These are phyloP conservation scores for Sphyrna mokarran DNA, from an alignment of 2,113 vertebrate genomes.

Conservation along the genomic window DNA sequence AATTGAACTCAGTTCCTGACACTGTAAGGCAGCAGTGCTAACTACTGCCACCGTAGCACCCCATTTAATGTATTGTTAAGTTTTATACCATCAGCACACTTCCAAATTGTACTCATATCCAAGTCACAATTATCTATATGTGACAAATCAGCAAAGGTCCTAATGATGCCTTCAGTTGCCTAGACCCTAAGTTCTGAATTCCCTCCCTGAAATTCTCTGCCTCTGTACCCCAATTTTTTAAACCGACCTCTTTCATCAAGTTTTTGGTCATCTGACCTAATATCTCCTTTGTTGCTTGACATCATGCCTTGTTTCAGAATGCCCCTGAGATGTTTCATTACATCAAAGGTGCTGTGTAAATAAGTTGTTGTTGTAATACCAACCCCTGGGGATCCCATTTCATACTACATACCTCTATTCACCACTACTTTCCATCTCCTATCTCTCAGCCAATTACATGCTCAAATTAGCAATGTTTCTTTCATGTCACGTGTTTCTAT, in stretches of 20 bases:
- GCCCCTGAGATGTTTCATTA: not conserved
- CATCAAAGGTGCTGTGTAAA: not conserved
- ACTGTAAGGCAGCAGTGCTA: too few relatives aligned
- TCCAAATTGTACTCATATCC: not conserved
- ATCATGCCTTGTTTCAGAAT: not conserved
- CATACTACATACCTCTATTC: not conserved
- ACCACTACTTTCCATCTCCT: not conserved
- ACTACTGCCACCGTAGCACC: too few relatives aligned
- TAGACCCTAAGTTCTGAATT: not conserved
- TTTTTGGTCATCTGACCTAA: not conserved
- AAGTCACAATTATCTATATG: not conserved
- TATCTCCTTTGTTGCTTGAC: not conserved
- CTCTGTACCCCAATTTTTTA: not conserved
- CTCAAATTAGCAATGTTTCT: not conserved
- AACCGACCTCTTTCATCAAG: not conserved
- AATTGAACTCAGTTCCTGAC: too few relatives aligned
- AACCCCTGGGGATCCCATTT: not conserved
- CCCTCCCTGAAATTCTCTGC: not conserved
- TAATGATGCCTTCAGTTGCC: too few relatives aligned
- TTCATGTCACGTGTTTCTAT: not conserved
- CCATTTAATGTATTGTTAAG: not conserved
- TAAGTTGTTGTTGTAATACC: not conserved
- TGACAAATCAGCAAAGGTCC: too few relatives aligned
- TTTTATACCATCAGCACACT: not conserved
- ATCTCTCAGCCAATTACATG: not conserved